These are phyloP conservation scores for Drosophila arizonae DNA, from an alignment of 1,140 invertebrate species.

Conservation along the genomic window DNA sequence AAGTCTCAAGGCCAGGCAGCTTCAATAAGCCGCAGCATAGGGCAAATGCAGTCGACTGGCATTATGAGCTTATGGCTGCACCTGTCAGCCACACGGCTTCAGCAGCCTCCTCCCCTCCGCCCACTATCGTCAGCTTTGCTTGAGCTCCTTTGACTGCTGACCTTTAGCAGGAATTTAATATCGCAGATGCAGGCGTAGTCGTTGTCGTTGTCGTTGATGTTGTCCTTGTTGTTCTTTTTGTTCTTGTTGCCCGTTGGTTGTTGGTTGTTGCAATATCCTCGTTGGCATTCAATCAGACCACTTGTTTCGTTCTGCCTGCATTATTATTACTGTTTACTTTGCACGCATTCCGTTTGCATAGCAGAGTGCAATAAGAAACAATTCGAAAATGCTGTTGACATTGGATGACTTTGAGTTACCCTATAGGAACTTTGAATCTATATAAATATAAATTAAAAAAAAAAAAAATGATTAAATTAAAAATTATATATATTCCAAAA, in stretches of 20 bases:
- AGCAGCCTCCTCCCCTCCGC: neutral
- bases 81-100: constrained; percentile 2
- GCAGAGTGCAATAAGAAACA: constrained; percentile 5
- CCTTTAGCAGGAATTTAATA: constrained; percentile 51
- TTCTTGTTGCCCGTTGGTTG: too few species aligned
- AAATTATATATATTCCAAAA: too few species aligned
- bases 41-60: constrained; percentile 44
- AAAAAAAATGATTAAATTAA: too few species aligned
- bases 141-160: constrained; percentile 25
- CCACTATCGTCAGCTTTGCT: neutral
- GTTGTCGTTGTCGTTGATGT: constrained; percentile 4
- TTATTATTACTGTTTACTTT: constrained; percentile 42
- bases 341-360: constrained; percentile 39
- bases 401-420: neutral
- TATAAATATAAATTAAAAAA: too few species aligned
- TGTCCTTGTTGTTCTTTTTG: neutral
- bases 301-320: constrained; percentile 29
- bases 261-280: constrained; percentile 8
- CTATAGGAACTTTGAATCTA: neutral
- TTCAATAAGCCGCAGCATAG: constrained; percentile 41
- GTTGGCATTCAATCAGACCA: constrained; percentile 34
- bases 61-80: constrained; percentile 56
- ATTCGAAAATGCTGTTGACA: neutral
- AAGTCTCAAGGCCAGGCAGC: constrained; percentile 30
- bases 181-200: neutral